These are phyloP conservation scores for Carcina quercana DNA, from an alignment of 2,888 invertebrate genomes.

Conservation along the genomic window DNA sequence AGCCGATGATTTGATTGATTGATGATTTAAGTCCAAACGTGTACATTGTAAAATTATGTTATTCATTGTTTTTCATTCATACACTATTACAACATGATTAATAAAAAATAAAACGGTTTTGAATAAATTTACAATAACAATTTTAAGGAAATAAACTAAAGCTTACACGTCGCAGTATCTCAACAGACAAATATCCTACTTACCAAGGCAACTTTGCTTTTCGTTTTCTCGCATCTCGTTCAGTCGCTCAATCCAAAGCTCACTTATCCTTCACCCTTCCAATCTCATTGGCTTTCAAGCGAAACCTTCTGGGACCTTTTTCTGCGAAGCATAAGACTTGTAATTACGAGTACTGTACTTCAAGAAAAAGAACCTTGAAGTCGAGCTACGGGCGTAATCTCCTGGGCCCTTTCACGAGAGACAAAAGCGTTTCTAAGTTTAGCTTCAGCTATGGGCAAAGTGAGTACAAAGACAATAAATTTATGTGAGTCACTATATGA, in stretches of 20 bases:
- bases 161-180: no score
- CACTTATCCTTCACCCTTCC: slow-evolving; percentile 3
- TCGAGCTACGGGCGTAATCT: slow-evolving; percentile 20
- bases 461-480: slow-evolving; percentile 54
- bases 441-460: slow-evolving; percentile 34
- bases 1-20: no score
- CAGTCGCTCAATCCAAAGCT: not conserved
- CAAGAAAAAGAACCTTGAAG: slow-evolving; percentile 19
- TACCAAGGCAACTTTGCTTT: not conserved
- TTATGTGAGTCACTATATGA: slow-evolving; percentile 39
- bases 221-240: not conserved
- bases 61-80: no score
- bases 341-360: slow-evolving; percentile 7
- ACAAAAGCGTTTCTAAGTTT: slow-evolving; percentile 40
- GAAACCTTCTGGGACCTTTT: slow-evolving; percentile 1
- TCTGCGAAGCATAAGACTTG: slow-evolving; percentile 2
- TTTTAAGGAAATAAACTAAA: no score
- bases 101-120: no score
- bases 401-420: slow-evolving; percentile 20
- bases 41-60: no score
- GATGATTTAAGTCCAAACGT: no score
- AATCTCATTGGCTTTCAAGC: slow-evolving; percentile 4
- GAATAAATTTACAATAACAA: no score
- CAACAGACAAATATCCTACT: no score
- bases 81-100: no score